Conservation (phyloP, 2,113 vertebrate species). For the Tragelaphus strepsiceros region DNA sequence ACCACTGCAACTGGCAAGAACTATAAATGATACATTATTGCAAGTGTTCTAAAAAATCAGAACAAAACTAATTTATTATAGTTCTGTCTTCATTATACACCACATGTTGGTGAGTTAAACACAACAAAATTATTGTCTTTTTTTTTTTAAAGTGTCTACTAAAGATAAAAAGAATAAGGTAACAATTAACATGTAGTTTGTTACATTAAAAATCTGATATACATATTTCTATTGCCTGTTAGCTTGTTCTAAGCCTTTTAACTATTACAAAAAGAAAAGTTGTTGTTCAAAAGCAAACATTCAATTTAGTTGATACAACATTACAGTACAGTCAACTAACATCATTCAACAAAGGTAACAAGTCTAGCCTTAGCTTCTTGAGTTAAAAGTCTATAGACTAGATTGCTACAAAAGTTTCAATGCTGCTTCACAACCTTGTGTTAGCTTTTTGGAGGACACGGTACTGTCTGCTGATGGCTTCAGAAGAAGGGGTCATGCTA, state of each 20-base stretch:
- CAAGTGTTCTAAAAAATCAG: constrained; percentile 86
- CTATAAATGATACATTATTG: constrained; percentile 75
- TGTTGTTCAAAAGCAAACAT: constrained; percentile 85
- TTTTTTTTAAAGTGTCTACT: constrained; percentile 89
- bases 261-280: constrained; percentile 82
- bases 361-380: constrained; percentile 84
- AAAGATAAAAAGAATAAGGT: constrained; percentile 89
- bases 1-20: constrained; percentile 63
- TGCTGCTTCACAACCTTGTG: constrained; percentile 80
- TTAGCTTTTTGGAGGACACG: constrained; percentile 42
- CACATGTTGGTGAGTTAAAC: constrained; percentile 84
- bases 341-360: constrained; percentile 85
- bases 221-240: constrained; percentile 92
- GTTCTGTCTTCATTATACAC: constrained; percentile 86
- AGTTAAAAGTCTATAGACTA: constrained; percentile 82
- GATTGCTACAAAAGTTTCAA: constrained; percentile 81
- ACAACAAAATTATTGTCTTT: constrained; percentile 87
- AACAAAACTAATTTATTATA: constrained; percentile 92
- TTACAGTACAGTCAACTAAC: constrained; percentile 92
- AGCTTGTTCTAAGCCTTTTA: constrained; percentile 87
- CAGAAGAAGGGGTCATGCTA: constrained; percentile 59
- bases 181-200: constrained; percentile 84
- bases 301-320: constrained; percentile 94
- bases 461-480: constrained; percentile 77
- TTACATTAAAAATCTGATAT: constrained; percentile 87